Conservation (phyloP, 2,888 invertebrate species). For the Pyrrhosoma nymphula region DNA sequence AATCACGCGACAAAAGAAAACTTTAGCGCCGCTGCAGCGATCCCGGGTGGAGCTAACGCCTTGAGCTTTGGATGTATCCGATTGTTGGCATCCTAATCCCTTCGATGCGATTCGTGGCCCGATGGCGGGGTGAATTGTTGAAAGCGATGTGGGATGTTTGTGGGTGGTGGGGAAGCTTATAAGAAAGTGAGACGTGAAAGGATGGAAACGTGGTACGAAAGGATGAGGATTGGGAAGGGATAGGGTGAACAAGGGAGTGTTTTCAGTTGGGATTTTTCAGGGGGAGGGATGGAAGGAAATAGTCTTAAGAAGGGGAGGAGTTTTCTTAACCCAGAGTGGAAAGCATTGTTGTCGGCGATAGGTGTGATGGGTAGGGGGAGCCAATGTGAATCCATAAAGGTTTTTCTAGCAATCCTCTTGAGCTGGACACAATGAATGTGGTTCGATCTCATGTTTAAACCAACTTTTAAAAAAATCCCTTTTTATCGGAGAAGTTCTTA, state of each 20-base stretch:
- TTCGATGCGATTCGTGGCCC: neutral
- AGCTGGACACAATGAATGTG: neutral
- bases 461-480: neutral
- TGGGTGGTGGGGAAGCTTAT: neutral
- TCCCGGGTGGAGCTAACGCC: neutral
- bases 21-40: neutral
- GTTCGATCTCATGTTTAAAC: neutral
- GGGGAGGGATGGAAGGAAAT: neutral
- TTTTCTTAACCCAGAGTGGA: neutral
- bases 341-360: neutral
- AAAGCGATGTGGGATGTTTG: neutral
- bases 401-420: neutral
- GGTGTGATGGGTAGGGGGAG: neutral
- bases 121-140: neutral
- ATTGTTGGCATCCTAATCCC: constrained; percentile 18
- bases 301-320: neutral
- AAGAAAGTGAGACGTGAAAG: neutral
- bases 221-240: neutral
- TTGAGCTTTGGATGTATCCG: neutral
- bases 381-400: neutral
- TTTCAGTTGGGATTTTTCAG: neutral
- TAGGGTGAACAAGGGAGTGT: neutral
- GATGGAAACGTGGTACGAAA: neutral
- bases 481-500: neutral
- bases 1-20: neutral